Conservation (phyloP, 2,888 invertebrate species). For the Ellobium chinense region DNA sequence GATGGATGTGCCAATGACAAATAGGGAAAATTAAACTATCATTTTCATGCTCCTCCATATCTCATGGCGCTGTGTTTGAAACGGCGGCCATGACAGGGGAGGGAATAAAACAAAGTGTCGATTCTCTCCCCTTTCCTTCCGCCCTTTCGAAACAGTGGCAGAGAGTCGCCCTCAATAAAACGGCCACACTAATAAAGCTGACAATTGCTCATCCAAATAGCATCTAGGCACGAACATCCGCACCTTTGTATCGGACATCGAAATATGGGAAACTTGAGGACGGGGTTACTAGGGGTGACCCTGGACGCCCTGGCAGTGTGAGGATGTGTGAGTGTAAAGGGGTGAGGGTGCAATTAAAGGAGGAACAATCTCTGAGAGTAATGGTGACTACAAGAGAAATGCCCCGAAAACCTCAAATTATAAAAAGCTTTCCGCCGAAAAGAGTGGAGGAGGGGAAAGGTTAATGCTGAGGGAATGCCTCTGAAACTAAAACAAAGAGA, state of each 20-base stretch:
- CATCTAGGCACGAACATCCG: neutral
- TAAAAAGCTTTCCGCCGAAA: too few species aligned
- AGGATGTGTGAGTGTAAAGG: neutral
- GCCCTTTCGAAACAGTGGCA: too few species aligned
- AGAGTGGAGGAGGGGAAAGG: too few species aligned
- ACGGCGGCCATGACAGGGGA: neutral
- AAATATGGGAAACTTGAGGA: too few species aligned
- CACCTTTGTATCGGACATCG: neutral
- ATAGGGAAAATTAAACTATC: constrained; percentile 34
- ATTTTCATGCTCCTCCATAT: constrained; percentile 8
- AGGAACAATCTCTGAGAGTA: too few species aligned
- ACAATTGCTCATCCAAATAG: neutral
- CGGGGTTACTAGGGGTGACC: too few species aligned
- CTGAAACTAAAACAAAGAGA: too few species aligned
- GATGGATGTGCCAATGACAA: constrained; percentile 26
- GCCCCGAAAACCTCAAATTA: too few species aligned
- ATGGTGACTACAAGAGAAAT: too few species aligned
- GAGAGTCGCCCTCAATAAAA: constrained; percentile 11
- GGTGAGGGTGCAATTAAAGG: too few species aligned
- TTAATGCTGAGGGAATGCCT: too few species aligned
- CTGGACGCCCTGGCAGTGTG: too few species aligned
- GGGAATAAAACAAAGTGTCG: constrained; percentile 6
- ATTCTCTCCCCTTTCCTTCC: neutral
- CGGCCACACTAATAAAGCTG: neutral
- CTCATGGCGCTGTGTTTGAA: neutral